Evolutionary conservation across 2,888 invertebrate species (phyloP).

Genomic region (Drosophila affinis): DNA sequence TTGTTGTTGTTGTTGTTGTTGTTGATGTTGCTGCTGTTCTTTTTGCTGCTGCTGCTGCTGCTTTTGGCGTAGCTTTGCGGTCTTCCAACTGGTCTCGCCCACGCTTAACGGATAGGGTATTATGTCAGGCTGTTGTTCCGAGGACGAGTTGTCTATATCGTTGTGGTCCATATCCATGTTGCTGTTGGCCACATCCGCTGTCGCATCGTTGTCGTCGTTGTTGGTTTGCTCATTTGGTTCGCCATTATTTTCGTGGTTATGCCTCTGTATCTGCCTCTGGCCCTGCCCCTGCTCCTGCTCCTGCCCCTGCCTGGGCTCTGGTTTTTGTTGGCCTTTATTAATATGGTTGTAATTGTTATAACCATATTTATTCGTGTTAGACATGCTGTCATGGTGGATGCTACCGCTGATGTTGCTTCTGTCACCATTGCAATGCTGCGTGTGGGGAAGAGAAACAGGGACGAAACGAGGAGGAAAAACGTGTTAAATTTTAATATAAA

Average conservation of each 20-base stretch:
- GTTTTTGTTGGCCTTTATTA: conserved; percentile 21
- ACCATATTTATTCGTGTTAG: conserved; percentile 46
- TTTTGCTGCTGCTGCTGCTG: conserved; percentile 39
- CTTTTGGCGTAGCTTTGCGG: conserved; percentile 55
- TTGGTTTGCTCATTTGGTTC: conserved; percentile 53
- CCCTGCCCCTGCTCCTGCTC: conserved; percentile 7
- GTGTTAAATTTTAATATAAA: conserved; percentile 38
- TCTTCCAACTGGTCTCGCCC: conserved; percentile 66
- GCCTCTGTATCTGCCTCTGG: conserved; percentile 20
- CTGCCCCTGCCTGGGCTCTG: background rate
- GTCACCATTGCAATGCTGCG: conserved; percentile 55
- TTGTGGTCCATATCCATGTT: conserved; percentile 39
- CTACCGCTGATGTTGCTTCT: conserved; percentile 36
- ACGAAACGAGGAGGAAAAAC: background rate
- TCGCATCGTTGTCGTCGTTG: conserved; percentile 22
- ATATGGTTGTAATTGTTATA: conserved; percentile 40
- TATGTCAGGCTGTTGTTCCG: conserved; percentile 79
- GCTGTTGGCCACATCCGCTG: conserved; percentile 28
- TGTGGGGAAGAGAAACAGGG: no score
- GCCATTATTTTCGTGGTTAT: conserved; percentile 51
- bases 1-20: conserved; percentile 29
- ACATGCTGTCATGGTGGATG: conserved; percentile 37
- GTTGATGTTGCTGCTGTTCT: conserved; percentile 13
- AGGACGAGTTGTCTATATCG: conserved; percentile 59
- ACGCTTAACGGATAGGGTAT: conserved; percentile 79